Evolutionary conservation across 2,113 vertebrate species (phyloP).

Genomic region (Cinclus mexicanus): DNA sequence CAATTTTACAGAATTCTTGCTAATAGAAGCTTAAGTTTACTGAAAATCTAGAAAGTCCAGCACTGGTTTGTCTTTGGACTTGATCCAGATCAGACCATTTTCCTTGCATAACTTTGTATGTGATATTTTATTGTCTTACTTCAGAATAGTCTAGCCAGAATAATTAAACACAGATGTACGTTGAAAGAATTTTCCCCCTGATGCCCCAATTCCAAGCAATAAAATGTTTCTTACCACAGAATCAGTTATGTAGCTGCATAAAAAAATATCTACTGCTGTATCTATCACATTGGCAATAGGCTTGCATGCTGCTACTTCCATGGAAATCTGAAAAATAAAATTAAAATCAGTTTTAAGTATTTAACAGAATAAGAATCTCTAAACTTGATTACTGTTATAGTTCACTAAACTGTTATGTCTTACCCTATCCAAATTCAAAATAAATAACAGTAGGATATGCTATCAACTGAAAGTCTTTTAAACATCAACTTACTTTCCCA

Average conservation of each 20-base stretch:
- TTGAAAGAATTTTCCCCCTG: background rate
- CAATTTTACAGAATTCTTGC: background rate
- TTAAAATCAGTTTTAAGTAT: background rate
- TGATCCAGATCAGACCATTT: background rate
- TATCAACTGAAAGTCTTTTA: background rate
- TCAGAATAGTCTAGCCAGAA: background rate
- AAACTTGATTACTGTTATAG: background rate
- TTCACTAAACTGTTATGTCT: background rate
- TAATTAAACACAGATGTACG: background rate
- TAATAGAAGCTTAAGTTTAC: background rate
- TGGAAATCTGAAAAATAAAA: slow-evolving; percentile 76
- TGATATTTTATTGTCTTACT: background rate
- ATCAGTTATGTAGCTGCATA: slow-evolving; percentile 86
- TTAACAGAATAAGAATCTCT: background rate
- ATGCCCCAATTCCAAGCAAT: background rate
- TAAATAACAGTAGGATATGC: background rate
- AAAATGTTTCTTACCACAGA: slow-evolving; percentile 86
- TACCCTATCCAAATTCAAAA: background rate
- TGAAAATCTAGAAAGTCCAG: background rate
- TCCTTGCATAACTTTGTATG: background rate
- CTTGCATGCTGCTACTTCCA: slow-evolving; percentile 89
- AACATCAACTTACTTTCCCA: background rate
- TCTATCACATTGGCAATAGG: slow-evolving; percentile 91
- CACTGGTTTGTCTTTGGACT: background rate
- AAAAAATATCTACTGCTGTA: slow-evolving; percentile 82